These are phyloP conservation scores for Pogonomyrmex barbatus DNA, from an alignment of 1,140 invertebrate genomes.

Conservation along the genomic window DNA sequence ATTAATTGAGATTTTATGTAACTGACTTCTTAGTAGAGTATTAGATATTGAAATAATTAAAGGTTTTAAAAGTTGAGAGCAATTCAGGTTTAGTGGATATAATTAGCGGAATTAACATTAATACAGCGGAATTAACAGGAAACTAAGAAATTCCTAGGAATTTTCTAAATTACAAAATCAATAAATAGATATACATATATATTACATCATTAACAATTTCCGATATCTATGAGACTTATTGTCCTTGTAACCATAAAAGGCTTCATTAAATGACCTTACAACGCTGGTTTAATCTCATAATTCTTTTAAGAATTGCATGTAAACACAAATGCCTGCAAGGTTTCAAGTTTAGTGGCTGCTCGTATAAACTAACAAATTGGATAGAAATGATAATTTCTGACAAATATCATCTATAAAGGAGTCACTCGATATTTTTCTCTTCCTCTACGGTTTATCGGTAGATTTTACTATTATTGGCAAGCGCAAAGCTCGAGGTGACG, in stretches of 20 bases:
- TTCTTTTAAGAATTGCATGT: conserved; percentile 31
- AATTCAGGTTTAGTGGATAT: not conserved
- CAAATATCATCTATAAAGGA: conserved; percentile 18
- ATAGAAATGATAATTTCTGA: not conserved
- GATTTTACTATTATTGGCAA: not conserved
- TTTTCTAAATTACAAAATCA: conserved; percentile 7
- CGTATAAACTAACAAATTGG: not conserved
- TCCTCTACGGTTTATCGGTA: not conserved
- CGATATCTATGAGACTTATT: conserved; percentile 21
- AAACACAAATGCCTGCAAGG: conserved; percentile 8
- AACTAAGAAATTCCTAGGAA: conserved; percentile 5
- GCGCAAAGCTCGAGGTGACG: not conserved
- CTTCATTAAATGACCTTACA: conserved; percentile 53
- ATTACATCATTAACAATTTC: conserved; percentile 49
- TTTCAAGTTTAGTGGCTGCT: not conserved
- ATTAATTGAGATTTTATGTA: not conserved
- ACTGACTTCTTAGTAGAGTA: not conserved
- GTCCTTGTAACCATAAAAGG: conserved; percentile 39
- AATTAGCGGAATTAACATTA: no score
- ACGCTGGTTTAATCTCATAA: conserved; percentile 36
- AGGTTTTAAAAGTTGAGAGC: not conserved
- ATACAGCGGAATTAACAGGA: not conserved
- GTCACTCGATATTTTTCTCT: not conserved
- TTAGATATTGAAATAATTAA: not conserved
- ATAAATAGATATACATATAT: not conserved